Evolutionary conservation across 2,113 vertebrate species (phyloP).

Genomic region (Pseudopodoces humilis): DNA sequence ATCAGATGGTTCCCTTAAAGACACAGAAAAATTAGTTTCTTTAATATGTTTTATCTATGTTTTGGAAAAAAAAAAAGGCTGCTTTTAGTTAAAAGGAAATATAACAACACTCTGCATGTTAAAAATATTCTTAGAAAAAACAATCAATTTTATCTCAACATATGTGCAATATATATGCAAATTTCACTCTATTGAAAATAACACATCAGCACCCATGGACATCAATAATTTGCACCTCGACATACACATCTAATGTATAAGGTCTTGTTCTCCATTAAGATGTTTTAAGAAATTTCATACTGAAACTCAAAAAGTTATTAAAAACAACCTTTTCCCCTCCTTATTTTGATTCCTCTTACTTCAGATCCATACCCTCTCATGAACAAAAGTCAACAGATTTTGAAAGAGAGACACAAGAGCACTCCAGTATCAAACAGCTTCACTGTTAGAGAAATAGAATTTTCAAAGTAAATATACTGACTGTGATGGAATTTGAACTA

Average conservation of each 20-base stretch:
- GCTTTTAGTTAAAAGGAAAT: neutral
- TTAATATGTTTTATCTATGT: neutral
- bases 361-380: neutral
- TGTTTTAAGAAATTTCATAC: neutral
- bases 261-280: neutral
- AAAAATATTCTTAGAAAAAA: neutral
- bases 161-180: neutral
- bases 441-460: neutral
- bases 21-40: neutral
- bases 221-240: neutral
- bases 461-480: neutral
- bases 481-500: neutral
- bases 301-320: neutral
- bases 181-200: neutral
- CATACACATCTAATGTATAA: neutral
- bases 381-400: neutral
- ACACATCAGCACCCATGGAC: neutral
- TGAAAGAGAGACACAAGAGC: neutral
- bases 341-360: neutral
- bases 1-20: neutral
- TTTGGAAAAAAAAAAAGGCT: neutral
- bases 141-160: neutral
- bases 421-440: neutral
- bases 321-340: neutral
- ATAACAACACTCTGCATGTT: neutral